Conservation (phyloP, 2,113 vertebrate species). For the Bos taurus region DNA sequence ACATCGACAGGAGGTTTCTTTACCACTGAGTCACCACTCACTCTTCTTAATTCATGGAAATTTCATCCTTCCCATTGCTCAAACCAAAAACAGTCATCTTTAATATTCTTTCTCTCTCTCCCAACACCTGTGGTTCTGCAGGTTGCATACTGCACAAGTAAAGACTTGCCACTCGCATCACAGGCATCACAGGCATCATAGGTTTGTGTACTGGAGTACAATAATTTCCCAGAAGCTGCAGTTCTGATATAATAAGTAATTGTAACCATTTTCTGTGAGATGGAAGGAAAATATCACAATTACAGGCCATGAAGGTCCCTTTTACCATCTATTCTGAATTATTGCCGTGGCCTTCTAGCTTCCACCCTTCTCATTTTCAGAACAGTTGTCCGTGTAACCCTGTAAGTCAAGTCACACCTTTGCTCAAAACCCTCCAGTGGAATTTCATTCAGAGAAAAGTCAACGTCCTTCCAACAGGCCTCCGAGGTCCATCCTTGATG, state of each 20-base stretch:
- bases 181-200: background rate
- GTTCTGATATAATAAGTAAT: background rate
- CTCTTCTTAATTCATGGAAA: background rate
- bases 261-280: background rate
- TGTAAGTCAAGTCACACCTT: background rate
- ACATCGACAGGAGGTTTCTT: background rate
- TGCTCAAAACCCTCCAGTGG: background rate
- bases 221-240: background rate
- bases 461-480: no score
- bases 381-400: accelerated
- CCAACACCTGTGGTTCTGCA: background rate
- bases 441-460: background rate
- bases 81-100: background rate
- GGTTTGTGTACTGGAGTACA: background rate
- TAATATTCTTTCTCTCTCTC: background rate
- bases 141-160: background rate
- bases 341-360: background rate
- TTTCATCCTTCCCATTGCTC: background rate
- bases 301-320: background rate
- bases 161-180: background rate
- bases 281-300: background rate
- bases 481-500: accelerated
- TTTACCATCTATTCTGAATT: background rate
- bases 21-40: background rate
- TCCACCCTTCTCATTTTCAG: background rate